Conservation (phyloP, 1,140 invertebrate species). For the Pseudoatta argentina region DNA sequence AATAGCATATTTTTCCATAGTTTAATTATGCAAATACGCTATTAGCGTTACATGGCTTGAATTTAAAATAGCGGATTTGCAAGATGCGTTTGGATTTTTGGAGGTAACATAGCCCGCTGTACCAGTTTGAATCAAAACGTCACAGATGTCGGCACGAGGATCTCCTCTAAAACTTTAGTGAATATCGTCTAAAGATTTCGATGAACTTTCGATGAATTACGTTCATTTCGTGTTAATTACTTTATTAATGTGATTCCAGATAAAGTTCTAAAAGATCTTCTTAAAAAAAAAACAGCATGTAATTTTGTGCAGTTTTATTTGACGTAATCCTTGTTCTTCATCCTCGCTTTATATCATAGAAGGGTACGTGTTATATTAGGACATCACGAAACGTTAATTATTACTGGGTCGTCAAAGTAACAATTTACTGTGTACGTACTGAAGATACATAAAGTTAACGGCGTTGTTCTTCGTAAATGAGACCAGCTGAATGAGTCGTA, state of each 20-base stretch:
- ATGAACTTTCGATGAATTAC: neutral
- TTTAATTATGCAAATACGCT: constrained; percentile 16
- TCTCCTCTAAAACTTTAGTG: neutral
- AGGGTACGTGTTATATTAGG: neutral
- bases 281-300: neutral
- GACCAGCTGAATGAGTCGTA: constrained; percentile 15
- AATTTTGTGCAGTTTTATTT: neutral
- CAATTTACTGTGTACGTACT: constrained; percentile 14
- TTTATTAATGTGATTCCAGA: neutral
- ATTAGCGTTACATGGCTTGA: neutral
- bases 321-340: neutral
- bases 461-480: constrained; percentile 8
- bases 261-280: neutral
- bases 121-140: neutral
- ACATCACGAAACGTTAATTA: constrained; percentile 39
- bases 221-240: neutral
- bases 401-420: constrained; percentile 21
- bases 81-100: neutral
- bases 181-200: neutral
- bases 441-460: neutral
- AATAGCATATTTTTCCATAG: constrained; percentile 12
- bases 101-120: neutral
- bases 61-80: neutral
- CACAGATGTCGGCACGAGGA: constrained; percentile 36
- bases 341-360: neutral